Evolutionary conservation across 2,888 invertebrate species (phyloP).

Genomic region (Dryococelus australis): DNA sequence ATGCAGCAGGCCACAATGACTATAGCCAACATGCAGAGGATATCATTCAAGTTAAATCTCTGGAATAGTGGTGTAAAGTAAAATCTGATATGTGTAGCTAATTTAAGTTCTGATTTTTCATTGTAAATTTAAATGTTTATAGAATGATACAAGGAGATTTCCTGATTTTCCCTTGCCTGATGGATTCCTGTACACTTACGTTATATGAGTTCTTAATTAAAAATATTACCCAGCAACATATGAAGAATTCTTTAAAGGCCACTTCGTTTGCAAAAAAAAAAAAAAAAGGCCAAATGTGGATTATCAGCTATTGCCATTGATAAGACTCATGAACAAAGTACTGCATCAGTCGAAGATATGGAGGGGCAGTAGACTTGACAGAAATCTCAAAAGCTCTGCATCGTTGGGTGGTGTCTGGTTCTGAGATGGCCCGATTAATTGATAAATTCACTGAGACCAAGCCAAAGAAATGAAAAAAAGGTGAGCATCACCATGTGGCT

Average conservation of each 20-base stretch:
- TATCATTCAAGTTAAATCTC: not conserved
- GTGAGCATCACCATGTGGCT: constrained; percentile 16
- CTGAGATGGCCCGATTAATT: constrained; percentile 18
- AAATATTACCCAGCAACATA: not conserved
- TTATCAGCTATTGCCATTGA: constrained; percentile 22
- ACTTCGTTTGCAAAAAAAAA: constrained; percentile 11
- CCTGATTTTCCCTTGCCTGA: not conserved
- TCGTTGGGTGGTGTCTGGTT: constrained; percentile 6
- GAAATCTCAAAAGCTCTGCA: constrained; percentile 18
- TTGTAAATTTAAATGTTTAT: not conserved
- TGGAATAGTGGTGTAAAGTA: not conserved
- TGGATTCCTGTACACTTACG: not conserved
- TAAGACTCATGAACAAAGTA: constrained; percentile 25
- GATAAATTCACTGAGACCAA: not conserved
- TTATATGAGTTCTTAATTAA: not conserved
- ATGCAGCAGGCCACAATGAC: not conserved
- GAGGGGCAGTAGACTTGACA: not conserved
- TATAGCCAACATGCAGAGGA: not conserved
- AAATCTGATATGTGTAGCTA: not conserved
- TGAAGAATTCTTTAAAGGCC: not conserved
- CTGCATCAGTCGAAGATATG: constrained; percentile 24
- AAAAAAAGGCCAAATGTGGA: not conserved
- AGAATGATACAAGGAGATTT: not conserved
- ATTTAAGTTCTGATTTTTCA: not conserved
- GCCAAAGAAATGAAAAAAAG: not conserved